phyloP scores from a whole-genome alignment of 2,797 vertebrate species.

The Leptatherina wallacei region DNA sequence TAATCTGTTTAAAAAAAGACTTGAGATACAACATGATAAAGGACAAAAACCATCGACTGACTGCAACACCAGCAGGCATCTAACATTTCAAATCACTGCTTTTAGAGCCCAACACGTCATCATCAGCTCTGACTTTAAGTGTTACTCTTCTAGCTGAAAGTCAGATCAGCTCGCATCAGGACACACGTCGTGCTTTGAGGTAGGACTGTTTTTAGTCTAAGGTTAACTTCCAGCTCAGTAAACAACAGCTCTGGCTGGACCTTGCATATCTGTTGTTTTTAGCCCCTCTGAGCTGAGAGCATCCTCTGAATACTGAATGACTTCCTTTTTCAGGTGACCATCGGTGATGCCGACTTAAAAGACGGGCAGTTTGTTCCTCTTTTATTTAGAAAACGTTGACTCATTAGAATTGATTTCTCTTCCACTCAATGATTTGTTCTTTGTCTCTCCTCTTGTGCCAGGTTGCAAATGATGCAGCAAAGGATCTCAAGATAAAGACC shows the following conservation, averaged over 20 bases:
- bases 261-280: conserved; percentile 17
- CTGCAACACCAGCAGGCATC: too few relatives aligned
- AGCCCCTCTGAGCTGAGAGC: conserved; percentile 4
- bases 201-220: conserved; percentile 15
- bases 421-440: conserved; percentile 22
- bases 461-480: conserved; percentile 12
- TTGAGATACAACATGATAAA: too few relatives aligned
- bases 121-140: background rate
- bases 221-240: conserved; percentile 1
- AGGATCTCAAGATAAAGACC: conserved; percentile 29
- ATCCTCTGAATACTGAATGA: conserved; percentile 22
- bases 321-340: conserved; percentile 10
- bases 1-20: too few relatives aligned
- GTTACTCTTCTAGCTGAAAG: background rate
- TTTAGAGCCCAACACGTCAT: background rate
- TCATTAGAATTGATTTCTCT: background rate
- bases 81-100: too few relatives aligned
- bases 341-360: conserved; percentile 1
- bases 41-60: too few relatives aligned
- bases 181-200: conserved; percentile 3
- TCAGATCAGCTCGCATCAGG: background rate
- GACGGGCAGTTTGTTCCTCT: background rate
- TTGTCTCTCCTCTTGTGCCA: conserved; percentile 43
- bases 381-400: conserved; percentile 3
- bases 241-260: conserved; percentile 2